Percentiles rank a stretch among this genome's conserved stretches.
Conservation (phyloP, 2,113 vertebrate species). For the Onychostruthus taczanowskii region DNA sequence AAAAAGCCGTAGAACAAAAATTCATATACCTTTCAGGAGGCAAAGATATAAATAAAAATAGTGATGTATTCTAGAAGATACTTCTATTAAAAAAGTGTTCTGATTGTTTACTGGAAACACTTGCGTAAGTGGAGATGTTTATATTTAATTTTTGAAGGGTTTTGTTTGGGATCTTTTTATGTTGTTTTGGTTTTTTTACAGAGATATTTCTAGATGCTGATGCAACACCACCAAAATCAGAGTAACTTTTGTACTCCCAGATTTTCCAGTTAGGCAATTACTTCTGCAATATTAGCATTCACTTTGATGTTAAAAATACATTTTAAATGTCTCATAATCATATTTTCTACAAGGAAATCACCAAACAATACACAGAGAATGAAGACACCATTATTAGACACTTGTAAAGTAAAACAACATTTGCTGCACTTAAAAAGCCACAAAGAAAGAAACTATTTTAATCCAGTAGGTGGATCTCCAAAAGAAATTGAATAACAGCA, state of each 20-base stretch:
- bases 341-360: neutral
- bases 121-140: neutral
- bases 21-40: neutral
- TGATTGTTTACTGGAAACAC: neutral
- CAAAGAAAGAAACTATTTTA: neutral
- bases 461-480: neutral
- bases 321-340: neutral
- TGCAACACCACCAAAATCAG: neutral
- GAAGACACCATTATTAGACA: neutral
- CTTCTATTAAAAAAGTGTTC: neutral
- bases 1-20: slow-evolving; percentile 27
- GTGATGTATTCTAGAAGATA: neutral
- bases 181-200: neutral
- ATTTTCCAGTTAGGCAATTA: neutral
- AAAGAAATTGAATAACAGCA: neutral
- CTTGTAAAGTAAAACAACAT: neutral
- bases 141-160: neutral
- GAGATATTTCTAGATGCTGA: neutral
- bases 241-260: neutral
- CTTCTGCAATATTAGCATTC: neutral
- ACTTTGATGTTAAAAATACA: neutral
- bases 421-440: neutral
- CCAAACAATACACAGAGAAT: neutral
- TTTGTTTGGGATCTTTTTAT: rapidly evolving
- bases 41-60: neutral